phyloP scores from a whole-genome alignment of 2,113 vertebrate species.

The Rousettus leschenaultii region DNA sequence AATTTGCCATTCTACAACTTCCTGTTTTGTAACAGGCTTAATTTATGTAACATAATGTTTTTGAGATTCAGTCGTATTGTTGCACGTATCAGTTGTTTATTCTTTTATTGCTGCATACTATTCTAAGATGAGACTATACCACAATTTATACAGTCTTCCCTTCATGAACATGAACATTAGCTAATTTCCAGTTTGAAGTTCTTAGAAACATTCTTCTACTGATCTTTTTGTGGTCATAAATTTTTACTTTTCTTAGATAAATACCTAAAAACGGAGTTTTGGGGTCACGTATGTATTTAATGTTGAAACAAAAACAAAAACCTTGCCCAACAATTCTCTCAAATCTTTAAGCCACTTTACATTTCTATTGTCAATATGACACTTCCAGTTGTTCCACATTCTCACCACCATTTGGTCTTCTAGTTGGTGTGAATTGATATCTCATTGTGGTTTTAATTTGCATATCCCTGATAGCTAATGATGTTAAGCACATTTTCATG shows the following conservation, averaged over 20 bases:
- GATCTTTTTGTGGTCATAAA: neutral
- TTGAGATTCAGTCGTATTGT: neutral
- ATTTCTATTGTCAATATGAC: neutral
- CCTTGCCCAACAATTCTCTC: neutral
- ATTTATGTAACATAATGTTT: neutral
- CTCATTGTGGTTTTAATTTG: neutral
- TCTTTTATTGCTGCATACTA: neutral
- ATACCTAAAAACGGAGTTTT: neutral
- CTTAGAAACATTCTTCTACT: neutral
- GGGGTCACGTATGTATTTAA: neutral
- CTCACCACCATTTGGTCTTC: neutral
- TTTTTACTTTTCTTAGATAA: neutral
- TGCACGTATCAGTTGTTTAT: neutral
- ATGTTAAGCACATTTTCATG: neutral
- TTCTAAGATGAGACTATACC: neutral
- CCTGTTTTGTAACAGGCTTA: neutral
- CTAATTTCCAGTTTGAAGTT: neutral
- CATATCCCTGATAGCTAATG: neutral
- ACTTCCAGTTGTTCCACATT: neutral
- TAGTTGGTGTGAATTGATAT: neutral
- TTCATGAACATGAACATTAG: neutral
- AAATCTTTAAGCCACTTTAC: neutral
- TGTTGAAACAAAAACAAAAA: neutral
- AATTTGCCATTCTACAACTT: neutral
- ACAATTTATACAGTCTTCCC: neutral